Conservation (phyloP, 2,888 invertebrate species). For the Spisula subtruncata region DNA sequence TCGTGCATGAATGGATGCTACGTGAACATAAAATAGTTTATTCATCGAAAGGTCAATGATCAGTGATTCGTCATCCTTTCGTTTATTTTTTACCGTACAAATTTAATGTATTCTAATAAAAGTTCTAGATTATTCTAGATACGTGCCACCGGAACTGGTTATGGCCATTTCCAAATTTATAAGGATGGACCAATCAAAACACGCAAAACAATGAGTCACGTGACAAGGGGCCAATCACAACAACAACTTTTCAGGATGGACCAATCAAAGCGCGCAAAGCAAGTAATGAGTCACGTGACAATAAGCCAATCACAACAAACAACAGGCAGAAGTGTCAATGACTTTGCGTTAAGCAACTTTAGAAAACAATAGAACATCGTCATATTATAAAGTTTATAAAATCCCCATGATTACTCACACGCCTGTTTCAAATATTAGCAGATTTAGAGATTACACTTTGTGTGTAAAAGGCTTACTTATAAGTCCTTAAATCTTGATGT, state of each 20-base stretch:
- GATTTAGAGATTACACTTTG: background rate
- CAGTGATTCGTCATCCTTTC: no score
- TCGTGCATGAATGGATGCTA: no score
- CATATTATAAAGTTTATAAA: background rate
- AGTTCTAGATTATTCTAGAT: background rate
- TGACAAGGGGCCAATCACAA: background rate
- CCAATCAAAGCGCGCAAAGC: background rate
- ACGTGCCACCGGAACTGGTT: background rate
- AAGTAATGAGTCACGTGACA: conserved; percentile 17
- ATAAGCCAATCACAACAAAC: background rate
- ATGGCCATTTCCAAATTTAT: background rate
- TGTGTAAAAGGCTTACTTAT: background rate
- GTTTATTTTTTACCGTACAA: no score
- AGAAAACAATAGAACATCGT: background rate
- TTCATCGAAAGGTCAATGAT: no score
- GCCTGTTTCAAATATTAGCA: conserved; percentile 1
- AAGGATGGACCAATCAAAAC: background rate
- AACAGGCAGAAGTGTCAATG: background rate
- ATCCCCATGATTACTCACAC: conserved; percentile 1
- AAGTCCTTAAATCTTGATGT: background rate
- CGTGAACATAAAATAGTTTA: no score
- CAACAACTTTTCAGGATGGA: no score
- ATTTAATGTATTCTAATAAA: background rate
- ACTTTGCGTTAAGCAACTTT: background rate
- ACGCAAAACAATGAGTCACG: conserved; percentile 9